phyloP scores from a whole-genome alignment of 2,888 invertebrate species.

The Lottia scabra region DNA sequence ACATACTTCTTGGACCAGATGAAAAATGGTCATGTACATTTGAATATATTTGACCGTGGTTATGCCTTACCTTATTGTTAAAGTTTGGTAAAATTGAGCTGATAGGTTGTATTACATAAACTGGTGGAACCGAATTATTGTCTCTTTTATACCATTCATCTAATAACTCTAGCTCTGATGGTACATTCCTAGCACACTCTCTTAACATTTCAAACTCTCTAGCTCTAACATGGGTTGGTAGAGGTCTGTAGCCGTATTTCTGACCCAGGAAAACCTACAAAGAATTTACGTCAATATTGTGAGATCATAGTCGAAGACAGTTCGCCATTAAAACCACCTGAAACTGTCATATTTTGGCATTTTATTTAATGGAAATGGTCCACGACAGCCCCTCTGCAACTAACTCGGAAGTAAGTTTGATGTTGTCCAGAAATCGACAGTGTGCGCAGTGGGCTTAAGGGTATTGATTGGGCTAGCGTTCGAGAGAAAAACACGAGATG shows the following conservation, averaged over 20 bases:
- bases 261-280: conserved; percentile 90
- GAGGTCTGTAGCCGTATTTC: conserved; percentile 97
- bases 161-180: conserved; percentile 82
- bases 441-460: too few species aligned
- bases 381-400: too few species aligned
- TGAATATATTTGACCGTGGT: background rate
- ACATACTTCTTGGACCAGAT: background rate
- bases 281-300: too few species aligned
- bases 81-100: conserved; percentile 97
- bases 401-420: too few species aligned
- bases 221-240: conserved; percentile 94
- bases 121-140: conserved; percentile 94
- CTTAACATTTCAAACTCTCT: conserved; percentile 87
- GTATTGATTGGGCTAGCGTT: too few species aligned
- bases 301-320: too few species aligned
- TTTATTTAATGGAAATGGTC: too few species aligned
- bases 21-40: background rate
- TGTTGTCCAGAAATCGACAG: too few species aligned
- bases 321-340: too few species aligned
- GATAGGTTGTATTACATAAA: conserved; percentile 95
- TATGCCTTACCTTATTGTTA: conserved; percentile 86
- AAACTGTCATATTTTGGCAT: too few species aligned
- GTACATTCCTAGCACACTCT: conserved; percentile 77
- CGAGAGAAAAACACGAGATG: too few species aligned
- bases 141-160: conserved; percentile 98